Conservation (phyloP, 2,888 invertebrate genomes). For the Hydriomena furcata region DNA sequence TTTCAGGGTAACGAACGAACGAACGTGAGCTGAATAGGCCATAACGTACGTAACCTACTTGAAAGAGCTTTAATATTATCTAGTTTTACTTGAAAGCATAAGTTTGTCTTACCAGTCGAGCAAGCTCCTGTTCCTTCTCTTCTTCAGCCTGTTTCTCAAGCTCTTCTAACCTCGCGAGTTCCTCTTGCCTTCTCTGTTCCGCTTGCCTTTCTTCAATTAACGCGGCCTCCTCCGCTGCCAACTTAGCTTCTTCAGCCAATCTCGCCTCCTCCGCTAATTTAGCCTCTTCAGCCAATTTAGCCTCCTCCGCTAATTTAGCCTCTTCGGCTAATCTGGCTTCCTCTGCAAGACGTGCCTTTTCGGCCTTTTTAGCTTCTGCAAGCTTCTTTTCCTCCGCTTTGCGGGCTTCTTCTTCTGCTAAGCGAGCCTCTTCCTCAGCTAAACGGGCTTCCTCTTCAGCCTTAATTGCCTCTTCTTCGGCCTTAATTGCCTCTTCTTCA, state of each 20-base stretch:
- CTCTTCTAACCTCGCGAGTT: slow-evolving; percentile 82
- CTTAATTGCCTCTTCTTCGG: slow-evolving; percentile 73
- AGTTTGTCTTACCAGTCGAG: slow-evolving; percentile 78
- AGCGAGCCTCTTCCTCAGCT: slow-evolving; percentile 72
- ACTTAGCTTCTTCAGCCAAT: no score
- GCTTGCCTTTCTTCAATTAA: slow-evolving; percentile 75
- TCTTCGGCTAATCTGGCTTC: slow-evolving; percentile 68
- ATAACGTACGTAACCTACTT: no score
- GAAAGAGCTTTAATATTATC: no score
- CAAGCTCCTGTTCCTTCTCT: slow-evolving; percentile 86
- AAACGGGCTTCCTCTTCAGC: slow-evolving; percentile 75
- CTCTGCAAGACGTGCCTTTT: slow-evolving; percentile 69
- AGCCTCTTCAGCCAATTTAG: slow-evolving; percentile 72
- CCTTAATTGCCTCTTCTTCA: slow-evolving; percentile 72
- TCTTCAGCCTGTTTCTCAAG: slow-evolving; percentile 85
- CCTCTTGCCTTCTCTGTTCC: slow-evolving; percentile 82
- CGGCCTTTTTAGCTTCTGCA: slow-evolving; percentile 60
- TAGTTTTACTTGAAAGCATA: no score
- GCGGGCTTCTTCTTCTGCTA: slow-evolving; percentile 60
- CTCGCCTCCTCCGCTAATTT: slow-evolving; percentile 64
- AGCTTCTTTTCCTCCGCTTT: slow-evolving; percentile 65
- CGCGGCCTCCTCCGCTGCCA: slow-evolving; percentile 75
- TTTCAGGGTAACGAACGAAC: no score
- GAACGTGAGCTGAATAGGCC: no score
- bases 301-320: slow-evolving; percentile 67